phyloP scores from a whole-genome alignment of 2,888 invertebrate species.

The Entomobrya multifasciata region DNA sequence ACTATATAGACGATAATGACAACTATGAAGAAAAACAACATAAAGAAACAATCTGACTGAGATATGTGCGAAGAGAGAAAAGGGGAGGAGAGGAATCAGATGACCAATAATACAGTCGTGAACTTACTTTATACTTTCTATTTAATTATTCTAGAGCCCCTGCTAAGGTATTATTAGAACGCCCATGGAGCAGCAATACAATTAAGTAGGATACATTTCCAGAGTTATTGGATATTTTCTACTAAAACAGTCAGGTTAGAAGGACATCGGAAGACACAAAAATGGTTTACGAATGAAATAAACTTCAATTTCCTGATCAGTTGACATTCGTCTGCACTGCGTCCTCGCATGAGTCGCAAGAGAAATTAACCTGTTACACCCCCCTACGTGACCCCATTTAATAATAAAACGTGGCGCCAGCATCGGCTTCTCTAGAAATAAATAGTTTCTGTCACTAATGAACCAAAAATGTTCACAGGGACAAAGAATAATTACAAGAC shows the following conservation, averaged over 20 bases:
- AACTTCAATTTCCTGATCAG: too few relatives aligned
- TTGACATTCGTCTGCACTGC: too few relatives aligned
- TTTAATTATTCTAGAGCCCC: constrained; percentile 69
- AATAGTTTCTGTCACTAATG: constrained; percentile 44
- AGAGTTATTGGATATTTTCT: too few relatives aligned
- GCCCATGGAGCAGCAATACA: constrained; percentile 40
- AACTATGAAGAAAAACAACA: constrained; percentile 11
- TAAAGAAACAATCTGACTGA: not conserved
- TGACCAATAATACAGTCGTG: not conserved
- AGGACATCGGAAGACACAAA: too few relatives aligned
- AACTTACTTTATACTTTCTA: constrained; percentile 39
- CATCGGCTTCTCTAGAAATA: too few relatives aligned
- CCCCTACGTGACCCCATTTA: too few relatives aligned
- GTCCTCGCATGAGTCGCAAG: too few relatives aligned
- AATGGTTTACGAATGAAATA: too few relatives aligned
- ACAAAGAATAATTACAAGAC: constrained; percentile 54
- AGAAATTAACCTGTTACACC: too few relatives aligned
- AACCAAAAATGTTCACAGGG: constrained; percentile 48
- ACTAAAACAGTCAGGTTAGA: too few relatives aligned
- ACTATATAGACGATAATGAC: not conserved
- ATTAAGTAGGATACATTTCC: too few relatives aligned
- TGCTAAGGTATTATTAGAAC: constrained; percentile 68
- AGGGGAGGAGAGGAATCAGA: not conserved
- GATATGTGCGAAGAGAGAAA: not conserved
- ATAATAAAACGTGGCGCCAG: too few relatives aligned